Base-by-base conservation (phyloP, 2,797 vertebrate species). In the Apogon talboti region DNA sequence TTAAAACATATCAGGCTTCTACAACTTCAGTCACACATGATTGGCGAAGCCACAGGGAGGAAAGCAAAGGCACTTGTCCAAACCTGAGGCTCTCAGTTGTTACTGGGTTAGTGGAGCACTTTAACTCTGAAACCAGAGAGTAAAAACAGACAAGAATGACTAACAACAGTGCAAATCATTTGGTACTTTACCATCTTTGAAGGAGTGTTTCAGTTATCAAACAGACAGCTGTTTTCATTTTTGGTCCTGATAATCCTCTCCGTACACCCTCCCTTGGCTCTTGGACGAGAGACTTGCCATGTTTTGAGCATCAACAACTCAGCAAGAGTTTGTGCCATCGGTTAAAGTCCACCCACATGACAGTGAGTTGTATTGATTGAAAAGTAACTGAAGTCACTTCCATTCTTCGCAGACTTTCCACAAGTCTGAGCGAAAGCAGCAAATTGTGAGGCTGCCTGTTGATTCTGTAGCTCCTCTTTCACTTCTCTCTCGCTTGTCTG, bases 171-270 rank as follows among this genome's bases (percentile, higher is more conserved):
- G 38, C 37, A 71, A 74, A 49, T 19, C 45, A 28, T 41, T 51
- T 45, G 51, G 62, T 84, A 83, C 85, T 78, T 86, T 90, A 94
- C 94, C 94, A 94, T 94, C 60, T 92, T 94, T 78, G 73, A 59
- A 66, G 81, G 55, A 59, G 78, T 66, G 44, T 88, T 44, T 84
- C 67, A 56, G 71, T 74, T 79, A 80, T 47, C 66, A 81, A 50
- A 55, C 65, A 74, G 67, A 85, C 75, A 19, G 37, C 59, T 74
- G 41, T 71, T 66, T 57, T 91, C 90, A 91, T 87, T 74, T 71
- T 82, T 71, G 69, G 8, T 60, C 72, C 61, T 62, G 66, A 74
- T 80, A 76, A 82, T 92, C 85, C 88, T 73, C 68, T 72, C 48
- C 66, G 61, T 76, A 70, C 51, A 78, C 74, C 74, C 69, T 78